Conservation (phyloP, 2,888 invertebrate species). For the Drosophila multiciliata region DNA sequence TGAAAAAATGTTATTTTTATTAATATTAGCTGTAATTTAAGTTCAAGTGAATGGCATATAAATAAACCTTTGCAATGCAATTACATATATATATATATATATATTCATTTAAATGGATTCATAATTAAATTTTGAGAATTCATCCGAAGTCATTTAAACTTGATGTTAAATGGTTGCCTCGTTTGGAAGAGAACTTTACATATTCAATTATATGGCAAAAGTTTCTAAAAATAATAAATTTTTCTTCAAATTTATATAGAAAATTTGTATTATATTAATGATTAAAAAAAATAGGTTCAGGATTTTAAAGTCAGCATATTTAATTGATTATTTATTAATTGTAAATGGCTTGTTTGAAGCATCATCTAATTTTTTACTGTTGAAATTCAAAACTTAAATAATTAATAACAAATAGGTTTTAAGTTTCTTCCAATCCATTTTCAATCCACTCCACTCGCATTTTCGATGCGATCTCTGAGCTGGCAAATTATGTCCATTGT, state of each 20-base stretch:
- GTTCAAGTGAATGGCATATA: no score
- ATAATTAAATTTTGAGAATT: background rate
- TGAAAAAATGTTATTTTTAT: constrained; percentile 5
- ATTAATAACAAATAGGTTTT: background rate
- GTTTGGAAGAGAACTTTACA: no score
- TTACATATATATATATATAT: background rate
- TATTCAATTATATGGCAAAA: background rate
- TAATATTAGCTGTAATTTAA: background rate
- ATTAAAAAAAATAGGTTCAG: background rate
- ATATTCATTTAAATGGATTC: background rate
- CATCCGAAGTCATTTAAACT: background rate
- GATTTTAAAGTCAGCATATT: background rate
- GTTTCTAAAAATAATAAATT: background rate
- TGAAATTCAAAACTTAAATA: background rate
- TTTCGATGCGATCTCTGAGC: background rate
- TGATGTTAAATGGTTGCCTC: no score
- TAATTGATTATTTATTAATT: background rate
- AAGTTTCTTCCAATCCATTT: background rate
- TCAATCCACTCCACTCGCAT: background rate
- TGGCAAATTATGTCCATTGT: constrained; percentile 39
- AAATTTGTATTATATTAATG: background rate
- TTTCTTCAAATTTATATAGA: background rate
- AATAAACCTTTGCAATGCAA: background rate
- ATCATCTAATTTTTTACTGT: no score
- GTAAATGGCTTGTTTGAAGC: background rate